phyloP scores from a whole-genome alignment of 2,888 invertebrate species.

The Acrobasis consociella region DNA sequence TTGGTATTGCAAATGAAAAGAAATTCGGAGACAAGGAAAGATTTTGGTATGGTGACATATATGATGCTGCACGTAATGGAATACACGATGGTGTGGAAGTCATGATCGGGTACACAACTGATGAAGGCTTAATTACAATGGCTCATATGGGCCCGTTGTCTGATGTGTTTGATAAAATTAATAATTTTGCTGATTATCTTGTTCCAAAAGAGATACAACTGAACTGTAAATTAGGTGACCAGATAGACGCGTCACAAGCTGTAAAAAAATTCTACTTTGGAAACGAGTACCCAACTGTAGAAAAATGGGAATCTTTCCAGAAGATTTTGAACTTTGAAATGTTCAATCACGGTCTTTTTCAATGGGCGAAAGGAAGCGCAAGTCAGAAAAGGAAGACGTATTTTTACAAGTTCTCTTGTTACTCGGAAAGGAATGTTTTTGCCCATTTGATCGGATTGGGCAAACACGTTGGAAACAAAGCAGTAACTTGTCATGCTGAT shows the following conservation, averaged over 20 bases:
- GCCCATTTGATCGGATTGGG: slow-evolving; percentile 36
- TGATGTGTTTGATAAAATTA: slow-evolving; percentile 40
- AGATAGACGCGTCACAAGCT: slow-evolving; percentile 48
- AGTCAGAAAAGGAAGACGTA: slow-evolving; percentile 44
- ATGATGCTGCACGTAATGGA: slow-evolving; percentile 64
- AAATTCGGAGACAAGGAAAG: slow-evolving; percentile 38
- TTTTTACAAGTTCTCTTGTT: slow-evolving; percentile 56
- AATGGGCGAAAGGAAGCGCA: slow-evolving; percentile 43
- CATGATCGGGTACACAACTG: slow-evolving; percentile 85
- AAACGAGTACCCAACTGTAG: slow-evolving; percentile 37
- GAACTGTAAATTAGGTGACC: slow-evolving; percentile 43
- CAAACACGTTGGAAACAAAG: slow-evolving; percentile 33
- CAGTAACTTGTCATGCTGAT: slow-evolving; percentile 48
- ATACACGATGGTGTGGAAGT: slow-evolving; percentile 78
- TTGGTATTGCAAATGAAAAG: slow-evolving; percentile 41
- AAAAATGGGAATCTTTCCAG: slow-evolving; percentile 40
- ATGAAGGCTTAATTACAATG: slow-evolving; percentile 78
- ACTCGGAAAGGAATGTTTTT: slow-evolving; percentile 52
- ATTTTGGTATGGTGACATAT: slow-evolving; percentile 42
- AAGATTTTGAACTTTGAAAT: slow-evolving; percentile 42
- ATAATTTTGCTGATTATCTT: slow-evolving; percentile 48
- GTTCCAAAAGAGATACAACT: slow-evolving; percentile 45
- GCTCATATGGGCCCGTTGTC: background rate
- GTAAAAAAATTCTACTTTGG: slow-evolving; percentile 51
- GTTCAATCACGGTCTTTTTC: slow-evolving; percentile 43